Evolutionary conservation across 2,888 invertebrate species (phyloP).

Genomic region (Drosophila multiciliata): DNA sequence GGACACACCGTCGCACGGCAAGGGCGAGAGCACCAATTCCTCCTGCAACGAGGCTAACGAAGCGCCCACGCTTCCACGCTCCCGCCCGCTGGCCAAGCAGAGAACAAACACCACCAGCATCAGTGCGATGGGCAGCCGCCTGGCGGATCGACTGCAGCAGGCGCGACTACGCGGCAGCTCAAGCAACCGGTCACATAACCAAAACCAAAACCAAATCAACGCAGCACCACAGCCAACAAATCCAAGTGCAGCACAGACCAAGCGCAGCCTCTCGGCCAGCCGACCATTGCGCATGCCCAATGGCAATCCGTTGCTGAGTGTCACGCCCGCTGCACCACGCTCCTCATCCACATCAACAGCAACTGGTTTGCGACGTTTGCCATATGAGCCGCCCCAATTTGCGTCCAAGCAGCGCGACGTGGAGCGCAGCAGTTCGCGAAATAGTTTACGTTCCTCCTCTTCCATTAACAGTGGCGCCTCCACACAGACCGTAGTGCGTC

Average conservation of each 20-base stretch:
- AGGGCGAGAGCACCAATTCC: conserved; percentile 87
- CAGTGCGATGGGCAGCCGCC: conserved; percentile 61
- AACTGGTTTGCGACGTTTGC: conserved; percentile 42
- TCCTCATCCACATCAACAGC: conserved; percentile 38
- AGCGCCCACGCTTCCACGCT: conserved; percentile 74
- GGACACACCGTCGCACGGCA: conserved; percentile 93
- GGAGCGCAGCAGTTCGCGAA: conserved; percentile 91
- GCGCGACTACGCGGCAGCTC: conserved; percentile 54
- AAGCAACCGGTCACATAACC: conserved; percentile 58
- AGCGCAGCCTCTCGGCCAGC: conserved; percentile 81
- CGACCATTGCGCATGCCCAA: conserved; percentile 87
- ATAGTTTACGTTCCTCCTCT: conserved; percentile 93
- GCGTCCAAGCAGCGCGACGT: conserved; percentile 86
- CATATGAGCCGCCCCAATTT: conserved; percentile 42
- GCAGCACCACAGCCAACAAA: conserved; percentile 16
- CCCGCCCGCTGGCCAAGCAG: conserved; percentile 60
- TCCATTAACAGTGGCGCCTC: conserved; percentile 93
- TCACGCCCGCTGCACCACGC: conserved; percentile 86
- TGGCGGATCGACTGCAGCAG: conserved; percentile 73
- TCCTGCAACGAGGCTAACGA: conserved; percentile 90
- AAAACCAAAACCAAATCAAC: conserved; percentile 46
- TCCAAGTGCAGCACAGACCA: conserved; percentile 25
- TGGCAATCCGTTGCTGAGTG: conserved; percentile 88
- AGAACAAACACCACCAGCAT: conserved; percentile 63
- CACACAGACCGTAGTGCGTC: conserved; percentile 91